Evolutionary conservation across 2,113 vertebrate species (phyloP).

Genomic region (Cyphomyrus plagiostoma): DNA sequence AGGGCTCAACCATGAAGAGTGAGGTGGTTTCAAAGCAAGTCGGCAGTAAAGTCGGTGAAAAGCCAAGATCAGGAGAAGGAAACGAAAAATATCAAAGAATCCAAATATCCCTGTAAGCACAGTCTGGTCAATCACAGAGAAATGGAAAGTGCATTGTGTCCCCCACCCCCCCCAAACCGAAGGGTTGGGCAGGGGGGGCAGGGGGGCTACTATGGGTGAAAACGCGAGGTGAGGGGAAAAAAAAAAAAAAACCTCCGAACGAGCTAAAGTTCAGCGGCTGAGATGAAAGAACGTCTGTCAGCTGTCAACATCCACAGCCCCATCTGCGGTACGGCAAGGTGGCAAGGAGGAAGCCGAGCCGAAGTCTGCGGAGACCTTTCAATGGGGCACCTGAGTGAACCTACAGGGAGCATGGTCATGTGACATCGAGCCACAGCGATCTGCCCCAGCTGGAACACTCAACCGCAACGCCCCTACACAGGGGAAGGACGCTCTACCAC

Average conservation of each 20-base stretch:
- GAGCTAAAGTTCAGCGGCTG: neutral
- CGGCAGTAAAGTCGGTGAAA: neutral
- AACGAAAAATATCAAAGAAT: constrained; percentile 14
- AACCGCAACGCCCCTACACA: neutral
- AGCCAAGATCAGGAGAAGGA: neutral
- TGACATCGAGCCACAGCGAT: neutral
- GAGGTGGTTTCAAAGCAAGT: constrained; percentile 7
- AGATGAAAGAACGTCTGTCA: neutral
- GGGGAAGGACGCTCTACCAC: neutral
- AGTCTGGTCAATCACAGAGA: neutral
- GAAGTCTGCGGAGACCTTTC: neutral
- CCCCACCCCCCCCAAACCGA: neutral
- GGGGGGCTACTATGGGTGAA: neutral
- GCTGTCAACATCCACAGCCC: neutral
- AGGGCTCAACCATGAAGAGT: constrained; percentile 5
- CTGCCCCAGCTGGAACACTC: neutral
- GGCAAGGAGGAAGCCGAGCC: neutral
- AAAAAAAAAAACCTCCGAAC: neutral
- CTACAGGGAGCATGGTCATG: neutral
- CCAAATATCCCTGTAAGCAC: constrained; percentile 12
- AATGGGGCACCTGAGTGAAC: neutral
- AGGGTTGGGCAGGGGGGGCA: neutral
- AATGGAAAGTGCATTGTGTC: constrained; percentile 9
- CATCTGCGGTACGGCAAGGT: neutral
- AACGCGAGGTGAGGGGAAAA: neutral